Evolutionary conservation across 1,140 invertebrate genomes (phyloP), one percentile per base, ranked within the genome.

Genomic region (Drosophila micromelanica): DNA sequence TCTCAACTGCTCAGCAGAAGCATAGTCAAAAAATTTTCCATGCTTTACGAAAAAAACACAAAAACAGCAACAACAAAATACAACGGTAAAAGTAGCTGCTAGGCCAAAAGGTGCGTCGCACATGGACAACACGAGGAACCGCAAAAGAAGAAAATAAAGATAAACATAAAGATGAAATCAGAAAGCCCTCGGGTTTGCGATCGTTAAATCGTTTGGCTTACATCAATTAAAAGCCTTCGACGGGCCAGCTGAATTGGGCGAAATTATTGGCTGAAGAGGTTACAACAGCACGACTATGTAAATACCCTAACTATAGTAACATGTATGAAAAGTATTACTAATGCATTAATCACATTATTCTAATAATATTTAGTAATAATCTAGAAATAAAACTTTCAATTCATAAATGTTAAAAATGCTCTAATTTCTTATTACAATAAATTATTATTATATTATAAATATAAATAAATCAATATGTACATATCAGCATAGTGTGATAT

Each of bases 151-250:
- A n/a, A 38, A 12, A 32, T 1, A 12, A 17, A 56, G 35, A 35
- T 23, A 9, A 23, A 6, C 7, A 2, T 57, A 30, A 60, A 64
- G 77, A 80, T 80, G 64, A 80, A 60, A 52, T 80, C 71, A 80
- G 48, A 45, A 43, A 71, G 62, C 60, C 43, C 70, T 61, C 49
- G n/a, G 49, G 61, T 60, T 13, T 56, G 40, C 40, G 45, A 65
- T 13, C 45, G 11, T n/a, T n/a, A 37, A 59, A 64, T 9, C 40
- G n/a, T 46, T 46, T 42, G 13, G 20, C 13, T 69, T 61, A 45
- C 13, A 61, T 32, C 46, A 62, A 62, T 70, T 70, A 70, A 70
- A 70, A 70, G 49, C 8, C 59, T 51, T 51, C 27, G 27, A 60
- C 27, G 23, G 4, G 3, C 42, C 46, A 70, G 23, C 40, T 35